Evolutionary conservation across 2,113 vertebrate species (phyloP), one percentile per base, ranked within the genome.

Genomic region (Capra hircus): DNA sequence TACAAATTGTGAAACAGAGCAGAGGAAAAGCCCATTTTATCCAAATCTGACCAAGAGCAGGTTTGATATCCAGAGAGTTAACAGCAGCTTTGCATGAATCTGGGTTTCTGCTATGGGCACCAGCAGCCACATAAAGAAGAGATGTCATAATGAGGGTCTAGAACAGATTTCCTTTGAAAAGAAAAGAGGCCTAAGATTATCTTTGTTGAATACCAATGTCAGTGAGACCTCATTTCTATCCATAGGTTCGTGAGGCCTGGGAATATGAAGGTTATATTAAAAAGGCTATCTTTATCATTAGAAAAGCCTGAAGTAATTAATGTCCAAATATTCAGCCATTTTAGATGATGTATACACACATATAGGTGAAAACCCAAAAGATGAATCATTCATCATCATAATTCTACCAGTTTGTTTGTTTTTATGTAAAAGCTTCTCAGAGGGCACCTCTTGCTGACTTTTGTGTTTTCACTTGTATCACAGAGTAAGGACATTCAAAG

Each of bases 111-210:
- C 67, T 62, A 1, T 9, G 45, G 9, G 30, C 9, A 53, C 40
- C 1, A 0, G 11, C 2, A 50, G 23, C 14, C 3, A 0, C 52
- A 0, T 43, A 25, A 9, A 7, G 30, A 55, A 95, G 36, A 40
- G 27, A 23, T 53, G 1, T 52, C n/a, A 43, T 82, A 7, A 15
- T 64, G 15, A 52, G 40, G 9, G 7, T 12, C 45, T 6, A 71
- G 48, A 90, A 45, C 27, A 25, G n/a, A 50, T 43, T 90, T 53
- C 8, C 43, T 82, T 78, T 85, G n/a, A 64, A 64, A 30, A 50
- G 27, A 1, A 33, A 74, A 50, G 14, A 33, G 33, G 4, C 30
- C 48, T 48, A 50, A 40, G 30, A 50, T 23, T 40, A 5, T 53
- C 50, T 33, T 95, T 62, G 28, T 2, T n/a, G 30, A 25, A 62